Conservation (phyloP, 1,140 invertebrate species). For the Hylaeus anthracinus region DNA sequence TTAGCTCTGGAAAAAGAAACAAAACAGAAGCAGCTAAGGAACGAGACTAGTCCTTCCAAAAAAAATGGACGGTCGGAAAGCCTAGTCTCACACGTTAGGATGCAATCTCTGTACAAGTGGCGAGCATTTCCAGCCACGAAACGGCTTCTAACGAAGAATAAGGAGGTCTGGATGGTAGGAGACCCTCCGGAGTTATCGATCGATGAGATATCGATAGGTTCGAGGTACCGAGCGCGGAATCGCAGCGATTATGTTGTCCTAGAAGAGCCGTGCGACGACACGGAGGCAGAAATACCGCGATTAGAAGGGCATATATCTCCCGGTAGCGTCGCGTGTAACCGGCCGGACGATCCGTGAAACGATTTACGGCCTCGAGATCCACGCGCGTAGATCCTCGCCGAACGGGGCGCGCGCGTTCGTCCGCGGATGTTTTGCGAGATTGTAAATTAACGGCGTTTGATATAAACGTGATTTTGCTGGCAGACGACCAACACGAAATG, state of each 20-base stretch:
- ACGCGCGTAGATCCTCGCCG: conserved; percentile 9
- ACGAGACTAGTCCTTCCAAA: too few relatives aligned
- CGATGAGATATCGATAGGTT: conserved; percentile 28
- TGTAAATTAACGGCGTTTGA: conserved; percentile 48
- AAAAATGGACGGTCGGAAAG: too few relatives aligned
- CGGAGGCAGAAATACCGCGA: conserved; percentile 31
- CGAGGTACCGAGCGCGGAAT: conserved; percentile 24
- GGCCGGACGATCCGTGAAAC: conserved; percentile 27
- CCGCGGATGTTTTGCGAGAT: conserved; percentile 25
- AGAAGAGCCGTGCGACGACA: conserved; percentile 15
- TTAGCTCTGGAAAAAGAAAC: too few relatives aligned
- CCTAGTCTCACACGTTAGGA: too few relatives aligned
- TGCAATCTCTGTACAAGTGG: too few relatives aligned
- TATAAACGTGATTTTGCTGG: conserved; percentile 44
- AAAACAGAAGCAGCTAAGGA: too few relatives aligned
- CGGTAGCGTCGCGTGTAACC: conserved; percentile 22
- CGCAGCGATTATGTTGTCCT: conserved; percentile 31
- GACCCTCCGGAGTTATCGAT: conserved; percentile 51
- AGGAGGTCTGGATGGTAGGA: conserved; percentile 7
- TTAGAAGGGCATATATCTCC: conserved; percentile 36
- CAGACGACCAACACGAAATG: conserved; percentile 33
- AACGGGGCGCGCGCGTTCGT: neutral
- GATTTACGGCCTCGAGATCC: conserved; percentile 24
- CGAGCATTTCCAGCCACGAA: neutral
- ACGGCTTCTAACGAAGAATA: conserved; percentile 13